Conservation (phyloP, 2,113 vertebrate species). For the Melanerpes aurifrons region DNA sequence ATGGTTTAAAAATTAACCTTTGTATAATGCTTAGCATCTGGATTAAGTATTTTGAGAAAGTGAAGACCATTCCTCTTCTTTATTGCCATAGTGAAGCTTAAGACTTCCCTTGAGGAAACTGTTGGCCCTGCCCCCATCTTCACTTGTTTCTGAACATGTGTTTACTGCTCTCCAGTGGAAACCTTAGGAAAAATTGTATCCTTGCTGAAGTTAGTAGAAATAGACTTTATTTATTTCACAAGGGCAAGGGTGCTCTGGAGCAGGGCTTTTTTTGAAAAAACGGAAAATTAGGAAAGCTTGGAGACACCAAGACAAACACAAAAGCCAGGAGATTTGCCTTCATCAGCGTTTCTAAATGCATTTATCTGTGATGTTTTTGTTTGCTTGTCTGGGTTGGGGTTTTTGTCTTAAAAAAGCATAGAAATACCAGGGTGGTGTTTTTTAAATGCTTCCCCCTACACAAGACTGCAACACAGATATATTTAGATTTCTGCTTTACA, state of each 20-base stretch:
- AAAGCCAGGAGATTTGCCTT: background rate
- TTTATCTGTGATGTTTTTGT: background rate
- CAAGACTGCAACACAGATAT: background rate
- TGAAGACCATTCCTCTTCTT: background rate
- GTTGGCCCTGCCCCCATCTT: constrained; percentile 47
- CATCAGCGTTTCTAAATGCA: background rate
- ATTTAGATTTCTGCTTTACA: background rate
- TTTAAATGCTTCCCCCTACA: background rate
- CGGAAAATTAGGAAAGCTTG: background rate
- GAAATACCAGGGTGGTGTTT: background rate
- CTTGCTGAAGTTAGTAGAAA: background rate
- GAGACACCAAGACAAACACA: background rate
- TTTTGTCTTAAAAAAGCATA: background rate
- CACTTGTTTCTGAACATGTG: constrained; percentile 27
- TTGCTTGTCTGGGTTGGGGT: background rate
- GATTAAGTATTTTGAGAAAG: constrained; percentile 48
- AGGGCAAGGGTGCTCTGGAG: background rate
- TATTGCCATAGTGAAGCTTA: constrained; percentile 9
- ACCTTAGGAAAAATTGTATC: constrained; percentile 33
- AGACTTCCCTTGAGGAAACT: constrained; percentile 18
- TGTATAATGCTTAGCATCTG: constrained; percentile 10
- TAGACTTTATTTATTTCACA: background rate
- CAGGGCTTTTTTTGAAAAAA: background rate
- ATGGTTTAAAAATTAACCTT: constrained; percentile 39
- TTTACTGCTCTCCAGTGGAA: constrained; percentile 72